Evolutionary conservation across 2,113 vertebrate genomes (phyloP).

Genomic region (Megaceryle torquata): DNA sequence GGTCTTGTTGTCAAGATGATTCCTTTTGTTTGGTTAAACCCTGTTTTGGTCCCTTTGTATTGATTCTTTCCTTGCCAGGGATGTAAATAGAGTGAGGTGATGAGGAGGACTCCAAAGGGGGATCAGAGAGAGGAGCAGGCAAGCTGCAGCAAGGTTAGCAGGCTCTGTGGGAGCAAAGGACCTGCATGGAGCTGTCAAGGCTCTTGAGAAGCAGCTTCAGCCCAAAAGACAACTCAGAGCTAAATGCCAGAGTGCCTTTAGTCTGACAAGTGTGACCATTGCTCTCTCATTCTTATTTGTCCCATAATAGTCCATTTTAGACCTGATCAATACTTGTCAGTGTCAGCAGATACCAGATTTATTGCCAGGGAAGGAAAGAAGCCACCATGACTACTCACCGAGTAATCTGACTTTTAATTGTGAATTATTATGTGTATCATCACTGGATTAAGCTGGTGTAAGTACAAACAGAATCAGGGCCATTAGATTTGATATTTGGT

Average conservation of each 20-base stretch:
- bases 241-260: background rate
- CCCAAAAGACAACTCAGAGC: background rate
- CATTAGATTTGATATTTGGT: background rate
- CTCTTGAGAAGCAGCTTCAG: background rate
- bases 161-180: background rate
- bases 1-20: background rate
- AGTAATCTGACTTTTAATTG: background rate
- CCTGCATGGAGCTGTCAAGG: background rate
- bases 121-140: background rate
- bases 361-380: background rate
- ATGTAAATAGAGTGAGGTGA: background rate
- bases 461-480: background rate
- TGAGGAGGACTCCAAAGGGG: background rate
- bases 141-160: accelerated
- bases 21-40: background rate
- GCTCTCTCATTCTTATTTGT: background rate
- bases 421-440: background rate
- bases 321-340: background rate
- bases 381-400: background rate
- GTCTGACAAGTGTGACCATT: background rate
- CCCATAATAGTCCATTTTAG: background rate
- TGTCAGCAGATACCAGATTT: background rate
- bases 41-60: background rate
- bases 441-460: background rate
- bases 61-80: background rate